phyloP scores from a whole-genome alignment of 2,797 vertebrate genomes.

The Rhabdophis nuchalis region DNA sequence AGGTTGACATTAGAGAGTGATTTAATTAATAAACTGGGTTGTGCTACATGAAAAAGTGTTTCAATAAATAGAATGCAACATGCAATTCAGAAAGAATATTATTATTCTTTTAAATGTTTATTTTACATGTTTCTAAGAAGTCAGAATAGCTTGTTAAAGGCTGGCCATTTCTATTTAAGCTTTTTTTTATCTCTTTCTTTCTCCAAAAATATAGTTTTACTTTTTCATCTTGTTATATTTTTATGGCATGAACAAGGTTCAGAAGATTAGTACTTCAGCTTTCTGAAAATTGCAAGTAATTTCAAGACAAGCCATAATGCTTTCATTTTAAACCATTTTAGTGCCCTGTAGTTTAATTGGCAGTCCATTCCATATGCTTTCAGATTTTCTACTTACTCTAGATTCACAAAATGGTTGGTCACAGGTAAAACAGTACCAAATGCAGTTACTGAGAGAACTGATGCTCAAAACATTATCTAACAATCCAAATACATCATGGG shows the following conservation, averaged over 20 bases:
- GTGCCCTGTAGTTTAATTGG: constrained; percentile 39
- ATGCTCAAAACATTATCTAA: neutral
- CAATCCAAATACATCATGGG: neutral
- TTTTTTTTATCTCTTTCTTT: constrained; percentile 30
- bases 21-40: constrained; percentile 25
- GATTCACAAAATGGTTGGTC: constrained; percentile 21
- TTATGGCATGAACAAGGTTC: constrained; percentile 33
- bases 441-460: constrained; percentile 11
- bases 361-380: constrained; percentile 32
- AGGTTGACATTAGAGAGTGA: constrained; percentile 35
- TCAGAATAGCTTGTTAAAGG: constrained; percentile 46
- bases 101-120: neutral
- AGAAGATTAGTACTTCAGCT: constrained; percentile 42
- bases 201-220: neutral
- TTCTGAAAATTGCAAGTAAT: constrained; percentile 48
- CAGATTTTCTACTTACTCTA: constrained; percentile 32
- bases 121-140: constrained; percentile 41
- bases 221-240: constrained; percentile 30
- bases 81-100: constrained; percentile 47
- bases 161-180: constrained; percentile 38
- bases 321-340: constrained; percentile 41
- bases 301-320: constrained; percentile 13
- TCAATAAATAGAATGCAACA: constrained; percentile 44
- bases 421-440: constrained; percentile 39
- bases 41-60: constrained; percentile 29